These are phyloP conservation scores for Fragariocoptes setiger DNA, from an alignment of 1,140 invertebrate species.

Conservation along the genomic window DNA sequence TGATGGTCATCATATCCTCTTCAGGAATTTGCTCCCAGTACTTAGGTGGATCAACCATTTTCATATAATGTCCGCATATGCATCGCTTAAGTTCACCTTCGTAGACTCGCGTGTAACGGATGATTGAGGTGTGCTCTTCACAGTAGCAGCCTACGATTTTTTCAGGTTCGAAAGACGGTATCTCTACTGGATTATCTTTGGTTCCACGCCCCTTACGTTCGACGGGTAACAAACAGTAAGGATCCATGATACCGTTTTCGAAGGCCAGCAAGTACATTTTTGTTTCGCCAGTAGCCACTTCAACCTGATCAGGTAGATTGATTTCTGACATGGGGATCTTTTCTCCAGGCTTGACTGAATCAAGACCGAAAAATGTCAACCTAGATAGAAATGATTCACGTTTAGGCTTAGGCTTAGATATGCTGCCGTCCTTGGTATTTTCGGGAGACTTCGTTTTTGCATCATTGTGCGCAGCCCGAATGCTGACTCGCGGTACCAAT, in stretches of 20 bases:
- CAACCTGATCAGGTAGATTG: constrained; percentile 32
- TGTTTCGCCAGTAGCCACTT: constrained; percentile 69
- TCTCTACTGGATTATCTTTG: constrained; percentile 48
- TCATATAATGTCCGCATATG: constrained; percentile 84
- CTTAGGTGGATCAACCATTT: constrained; percentile 29
- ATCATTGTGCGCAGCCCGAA: too few species aligned
- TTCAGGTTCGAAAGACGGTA: constrained; percentile 56
- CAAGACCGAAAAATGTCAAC: background rate
- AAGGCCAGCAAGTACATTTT: constrained; percentile 52
- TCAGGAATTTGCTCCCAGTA: constrained; percentile 4
- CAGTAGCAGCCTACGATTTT: constrained; percentile 82
- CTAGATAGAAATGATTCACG: background rate
- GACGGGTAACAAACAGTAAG: constrained; percentile 46
- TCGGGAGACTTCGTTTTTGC: too few species aligned
- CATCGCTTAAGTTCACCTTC: constrained; percentile 57
- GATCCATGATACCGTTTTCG: constrained; percentile 57
- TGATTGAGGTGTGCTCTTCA: constrained; percentile 52
- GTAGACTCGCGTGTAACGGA: constrained; percentile 81
- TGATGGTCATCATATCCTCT: background rate
- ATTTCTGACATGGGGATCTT: background rate
- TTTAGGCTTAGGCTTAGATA: background rate
- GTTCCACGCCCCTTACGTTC: constrained; percentile 42
- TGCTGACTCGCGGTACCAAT: too few species aligned
- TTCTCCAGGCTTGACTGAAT: background rate
- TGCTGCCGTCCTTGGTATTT: background rate